These are phyloP conservation scores for Augiades crinisus DNA, from an alignment of 2,888 invertebrate species.

Conservation along the genomic window DNA sequence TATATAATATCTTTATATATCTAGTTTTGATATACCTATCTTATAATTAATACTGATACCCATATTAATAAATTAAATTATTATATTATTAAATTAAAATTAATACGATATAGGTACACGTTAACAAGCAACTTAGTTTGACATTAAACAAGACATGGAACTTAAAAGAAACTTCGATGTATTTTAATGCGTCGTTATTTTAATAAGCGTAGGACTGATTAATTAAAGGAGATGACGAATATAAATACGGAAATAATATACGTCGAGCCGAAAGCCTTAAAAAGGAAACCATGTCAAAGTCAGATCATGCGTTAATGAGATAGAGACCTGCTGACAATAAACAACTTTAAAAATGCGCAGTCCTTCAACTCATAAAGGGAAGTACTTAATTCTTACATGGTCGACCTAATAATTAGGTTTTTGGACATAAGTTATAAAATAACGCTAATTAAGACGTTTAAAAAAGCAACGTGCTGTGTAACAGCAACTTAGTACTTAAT, in stretches of 20 bases:
- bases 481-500: too few species aligned
- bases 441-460: too few species aligned
- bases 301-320: conserved; percentile 9
- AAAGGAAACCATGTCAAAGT: conserved; percentile 11
- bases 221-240: neutral
- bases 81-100: too few species aligned
- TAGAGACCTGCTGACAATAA: conserved; percentile 5
- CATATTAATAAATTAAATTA: too few species aligned
- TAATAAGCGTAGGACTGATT: neutral
- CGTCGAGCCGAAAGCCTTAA: neutral
- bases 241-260: neutral
- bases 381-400: neutral
- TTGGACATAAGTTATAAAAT: too few species aligned
- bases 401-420: neutral
- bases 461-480: too few species aligned
- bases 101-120: neutral
- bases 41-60: too few species aligned
- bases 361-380: neutral
- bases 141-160: neutral
- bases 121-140: neutral
- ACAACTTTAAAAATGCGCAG: neutral
- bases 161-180: neutral
- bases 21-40: too few species aligned
- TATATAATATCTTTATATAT: too few species aligned
- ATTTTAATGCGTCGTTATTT: neutral